phyloP scores from a whole-genome alignment of 2,888 invertebrate species.

The Anthophora plumipes region DNA sequence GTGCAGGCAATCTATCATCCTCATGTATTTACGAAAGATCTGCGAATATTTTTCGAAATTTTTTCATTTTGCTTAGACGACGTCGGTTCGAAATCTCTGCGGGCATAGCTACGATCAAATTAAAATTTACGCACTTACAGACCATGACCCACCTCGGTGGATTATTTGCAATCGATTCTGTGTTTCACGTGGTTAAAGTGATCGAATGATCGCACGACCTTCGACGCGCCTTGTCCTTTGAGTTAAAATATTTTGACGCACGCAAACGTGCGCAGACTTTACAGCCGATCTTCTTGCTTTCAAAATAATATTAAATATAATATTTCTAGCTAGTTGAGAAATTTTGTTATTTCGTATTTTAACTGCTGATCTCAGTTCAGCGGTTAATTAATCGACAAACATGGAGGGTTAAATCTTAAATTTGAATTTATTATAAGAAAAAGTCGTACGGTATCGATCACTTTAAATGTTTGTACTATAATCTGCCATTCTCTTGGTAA shows the following conservation, averaged over 20 bases:
- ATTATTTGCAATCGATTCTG: constrained; percentile 11
- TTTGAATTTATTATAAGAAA: too few species aligned
- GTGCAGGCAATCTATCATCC: too few species aligned
- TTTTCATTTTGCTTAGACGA: background rate
- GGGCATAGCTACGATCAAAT: background rate
- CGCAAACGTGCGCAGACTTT: background rate
- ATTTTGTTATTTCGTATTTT: too few species aligned
- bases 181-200: background rate
- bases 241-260: constrained; percentile 6
- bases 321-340: background rate
- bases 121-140: background rate
- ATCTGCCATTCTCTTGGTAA: too few species aligned
- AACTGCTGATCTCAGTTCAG: too few species aligned
- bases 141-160: constrained; percentile 23
- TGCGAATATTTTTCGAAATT: background rate
- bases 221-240: background rate
- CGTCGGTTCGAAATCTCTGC: background rate
- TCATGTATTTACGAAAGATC: too few species aligned
- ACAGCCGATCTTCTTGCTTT: background rate
- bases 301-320: background rate
- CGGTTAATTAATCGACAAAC: too few species aligned
- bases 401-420: too few species aligned
- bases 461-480: too few species aligned
- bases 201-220: constrained; percentile 12
- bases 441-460: too few species aligned